Evolutionary conservation across 2,113 vertebrate species (phyloP), one percentile per base, ranked within the genome.

Genomic region (Xenopus laevis): DNA sequence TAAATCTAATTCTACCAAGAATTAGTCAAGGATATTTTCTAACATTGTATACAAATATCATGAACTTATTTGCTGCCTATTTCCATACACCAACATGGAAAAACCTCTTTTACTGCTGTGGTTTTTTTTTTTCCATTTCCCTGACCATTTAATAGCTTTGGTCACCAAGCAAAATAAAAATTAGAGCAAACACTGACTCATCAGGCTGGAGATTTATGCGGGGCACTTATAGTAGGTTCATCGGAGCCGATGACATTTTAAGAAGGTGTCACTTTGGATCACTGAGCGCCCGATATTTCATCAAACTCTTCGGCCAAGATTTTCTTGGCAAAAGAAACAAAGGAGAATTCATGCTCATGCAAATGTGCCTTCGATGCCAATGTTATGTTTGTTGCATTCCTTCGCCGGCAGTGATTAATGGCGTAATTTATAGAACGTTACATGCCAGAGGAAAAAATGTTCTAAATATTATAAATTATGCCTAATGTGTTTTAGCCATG

Each of bases 181-280:
- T 55, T 3, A 17, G 17, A 15, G 13, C 6, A 2, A n/a, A n/a
- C 8, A 16, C 16, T n/a, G 7, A 55, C 13, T 55, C 53, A n/a
- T 16, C 17, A n/a, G 10, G 61, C 16, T 6, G 9, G 13, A 9
- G 46, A 50, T 50, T 16, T 72, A 4, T 13, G 4, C 16, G 30
- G 13, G 27, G 33, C 23, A 45, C 50, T 16, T 65, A 57, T 50
- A 45, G 9, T 65, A 3, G 44, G 17, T 65, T 50, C 53, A 45
- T 65, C 16, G 55, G 17, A 53, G 47, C 11, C 27, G 50, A 17
- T 27, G 61, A 65, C 57, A 65, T 63, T 72, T 40, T 30, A 72
- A 50, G 71, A 72, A 72, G 57, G 61, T 65, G 50, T 63, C 50
- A 72, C 71, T 72, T 40, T 40, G 33, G 33, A 40, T 4, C 8